Percentiles rank a stretch among this genome's conserved stretches.
Conservation (phyloP, 2,888 invertebrate species). For the Clepsis dumicolana region DNA sequence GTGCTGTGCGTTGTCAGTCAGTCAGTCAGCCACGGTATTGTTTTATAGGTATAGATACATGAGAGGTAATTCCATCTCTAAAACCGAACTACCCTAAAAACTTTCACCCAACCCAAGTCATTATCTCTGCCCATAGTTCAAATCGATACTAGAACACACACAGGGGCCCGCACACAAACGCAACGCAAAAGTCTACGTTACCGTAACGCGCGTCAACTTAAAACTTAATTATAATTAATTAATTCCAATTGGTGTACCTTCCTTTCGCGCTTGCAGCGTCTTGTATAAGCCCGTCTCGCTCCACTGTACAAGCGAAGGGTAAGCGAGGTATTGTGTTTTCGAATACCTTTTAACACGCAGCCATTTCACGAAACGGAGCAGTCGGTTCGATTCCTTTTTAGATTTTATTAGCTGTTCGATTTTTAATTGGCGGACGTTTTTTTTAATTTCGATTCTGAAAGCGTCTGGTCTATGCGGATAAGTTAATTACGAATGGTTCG, state of each 20-base stretch:
- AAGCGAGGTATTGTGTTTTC: conserved; percentile 82
- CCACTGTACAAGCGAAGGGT: conserved; percentile 70
- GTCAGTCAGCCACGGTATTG: no score
- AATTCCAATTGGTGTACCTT: conserved; percentile 88
- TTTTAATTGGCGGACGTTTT: conserved; percentile 71
- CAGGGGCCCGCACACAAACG: conserved; percentile 77
- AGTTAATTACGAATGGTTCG: not conserved
- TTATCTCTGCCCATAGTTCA: conserved; percentile 83
- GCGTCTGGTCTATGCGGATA: not conserved
- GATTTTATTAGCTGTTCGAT: conserved; percentile 81
- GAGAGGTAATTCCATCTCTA: conserved; percentile 40
- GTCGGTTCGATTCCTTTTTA: conserved; percentile 80
- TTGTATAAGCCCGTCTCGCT: conserved; percentile 77
- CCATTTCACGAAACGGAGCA: conserved; percentile 78
- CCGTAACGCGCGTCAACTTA: conserved; percentile 88
- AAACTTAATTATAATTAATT: conserved; percentile 94
- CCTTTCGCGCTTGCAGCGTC: conserved; percentile 73
- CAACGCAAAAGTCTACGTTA: conserved; percentile 80
- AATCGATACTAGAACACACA: conserved; percentile 77
- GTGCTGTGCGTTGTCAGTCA: no score
- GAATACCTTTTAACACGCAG: conserved; percentile 83
- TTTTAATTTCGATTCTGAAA: conserved; percentile 48
- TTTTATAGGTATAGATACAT: no score
- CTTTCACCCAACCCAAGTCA: conserved; percentile 80
- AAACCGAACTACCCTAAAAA: conserved; percentile 70